phyloP scores from a whole-genome alignment of 2,888 invertebrate genomes.

The Metallyticus violacea region DNA sequence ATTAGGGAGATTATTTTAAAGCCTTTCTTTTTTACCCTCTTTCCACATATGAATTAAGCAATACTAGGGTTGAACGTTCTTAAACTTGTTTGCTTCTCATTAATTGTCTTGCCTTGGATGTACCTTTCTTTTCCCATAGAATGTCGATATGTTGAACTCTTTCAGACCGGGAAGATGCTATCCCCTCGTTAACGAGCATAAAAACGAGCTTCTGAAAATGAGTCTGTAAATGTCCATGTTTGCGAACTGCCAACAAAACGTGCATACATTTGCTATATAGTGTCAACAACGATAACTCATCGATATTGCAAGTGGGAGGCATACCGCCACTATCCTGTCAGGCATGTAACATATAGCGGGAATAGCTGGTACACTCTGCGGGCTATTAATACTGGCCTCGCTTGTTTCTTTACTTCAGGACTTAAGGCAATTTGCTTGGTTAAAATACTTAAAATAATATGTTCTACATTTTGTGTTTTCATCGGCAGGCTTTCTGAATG shows the following conservation, averaged over 20 bases:
- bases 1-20: too few relatives aligned
- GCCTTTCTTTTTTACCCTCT: too few relatives aligned
- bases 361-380: background rate
- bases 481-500: too few relatives aligned
- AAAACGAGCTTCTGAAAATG: background rate
- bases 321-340: background rate
- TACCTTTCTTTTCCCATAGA: background rate
- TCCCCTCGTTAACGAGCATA: background rate
- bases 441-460: too few relatives aligned
- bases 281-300: slow-evolving; percentile 1
- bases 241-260: background rate
- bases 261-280: background rate
- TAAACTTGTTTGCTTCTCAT: background rate
- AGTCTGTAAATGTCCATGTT: background rate
- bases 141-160: background rate
- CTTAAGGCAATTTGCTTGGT: too few relatives aligned
- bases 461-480: too few relatives aligned
- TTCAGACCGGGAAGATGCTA: background rate
- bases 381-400: background rate
- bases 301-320: background rate
- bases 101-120: background rate
- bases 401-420: background rate
- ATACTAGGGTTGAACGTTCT: too few relatives aligned
- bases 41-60: too few relatives aligned
- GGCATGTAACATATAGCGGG: background rate